A percentile compares a stretch with the other conserved stretches of the same genome.
Evolutionary conservation across 2,113 vertebrate species (phyloP).

Genomic region (Isurus oxyrinchus): DNA sequence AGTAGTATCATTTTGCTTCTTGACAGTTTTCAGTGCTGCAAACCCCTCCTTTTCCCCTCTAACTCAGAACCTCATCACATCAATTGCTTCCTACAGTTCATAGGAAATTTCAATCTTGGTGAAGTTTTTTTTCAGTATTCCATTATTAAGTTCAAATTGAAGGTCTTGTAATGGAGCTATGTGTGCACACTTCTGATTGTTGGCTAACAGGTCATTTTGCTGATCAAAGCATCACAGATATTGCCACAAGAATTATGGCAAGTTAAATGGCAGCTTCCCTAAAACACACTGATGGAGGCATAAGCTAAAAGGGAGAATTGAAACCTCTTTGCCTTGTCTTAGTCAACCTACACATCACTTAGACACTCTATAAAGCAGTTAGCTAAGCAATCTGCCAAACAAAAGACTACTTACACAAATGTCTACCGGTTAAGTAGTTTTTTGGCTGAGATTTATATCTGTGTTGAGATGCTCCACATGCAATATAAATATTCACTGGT

Average conservation of each 20-base stretch:
- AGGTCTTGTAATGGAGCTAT: neutral
- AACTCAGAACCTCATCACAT: neutral
- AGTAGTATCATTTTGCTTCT: neutral
- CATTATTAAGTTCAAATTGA: neutral
- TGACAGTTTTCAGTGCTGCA: neutral
- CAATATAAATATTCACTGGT: neutral
- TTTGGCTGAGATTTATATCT: conserved; percentile 19
- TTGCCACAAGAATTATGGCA: neutral
- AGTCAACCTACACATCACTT: neutral
- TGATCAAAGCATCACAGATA: neutral
- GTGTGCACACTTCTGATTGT: neutral
- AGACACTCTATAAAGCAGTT: neutral
- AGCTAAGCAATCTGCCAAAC: conserved; percentile 10
- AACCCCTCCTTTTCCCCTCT: neutral
- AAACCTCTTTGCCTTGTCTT: neutral
- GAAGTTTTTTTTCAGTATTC: neutral
- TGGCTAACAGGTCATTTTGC: neutral
- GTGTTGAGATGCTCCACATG: too few species aligned
- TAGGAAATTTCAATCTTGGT: neutral
- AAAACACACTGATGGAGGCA: neutral
- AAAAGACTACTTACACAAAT: neutral
- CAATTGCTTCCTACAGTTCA: neutral
- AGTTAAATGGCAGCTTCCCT: neutral
- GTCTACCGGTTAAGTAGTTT: neutral
- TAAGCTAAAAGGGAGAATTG: neutral